Conservation (phyloP, 2,888 invertebrate species). For the Pseudococcus jackbeardsleyi region DNA sequence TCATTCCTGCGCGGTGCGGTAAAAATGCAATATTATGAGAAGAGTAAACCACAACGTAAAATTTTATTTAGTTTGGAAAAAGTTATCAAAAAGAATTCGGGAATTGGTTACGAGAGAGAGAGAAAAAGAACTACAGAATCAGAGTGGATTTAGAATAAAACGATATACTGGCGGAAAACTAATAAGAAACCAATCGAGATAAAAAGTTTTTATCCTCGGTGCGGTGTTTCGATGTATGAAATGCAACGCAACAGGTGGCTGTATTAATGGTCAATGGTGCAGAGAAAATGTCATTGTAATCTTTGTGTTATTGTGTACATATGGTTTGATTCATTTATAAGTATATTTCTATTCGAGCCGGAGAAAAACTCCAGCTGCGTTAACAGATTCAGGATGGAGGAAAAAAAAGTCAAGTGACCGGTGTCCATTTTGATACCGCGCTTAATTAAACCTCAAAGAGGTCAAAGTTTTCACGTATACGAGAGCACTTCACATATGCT, state of each 20-base stretch:
- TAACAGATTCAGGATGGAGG: background rate
- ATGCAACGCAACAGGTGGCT: constrained; percentile 7
- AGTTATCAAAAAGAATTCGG: background rate
- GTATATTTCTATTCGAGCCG: background rate
- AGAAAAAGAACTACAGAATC: too few relatives aligned
- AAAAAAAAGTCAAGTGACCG: background rate
- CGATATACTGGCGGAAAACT: background rate
- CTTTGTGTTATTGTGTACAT: background rate
- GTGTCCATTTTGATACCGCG: background rate
- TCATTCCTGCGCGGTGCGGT: background rate
- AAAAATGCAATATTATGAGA: background rate
- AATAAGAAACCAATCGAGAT: constrained; percentile 40
- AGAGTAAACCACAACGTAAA: background rate
- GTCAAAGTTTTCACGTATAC: background rate
- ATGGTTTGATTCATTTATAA: constrained; percentile 11
- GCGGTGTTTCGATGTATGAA: background rate
- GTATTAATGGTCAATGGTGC: constrained; percentile 34
- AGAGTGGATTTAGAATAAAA: background rate
- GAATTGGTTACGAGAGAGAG: background rate
- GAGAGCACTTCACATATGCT: constrained; percentile 12
- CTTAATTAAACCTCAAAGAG: constrained; percentile 7
- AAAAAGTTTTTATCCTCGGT: constrained; percentile 21
- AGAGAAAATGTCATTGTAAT: constrained; percentile 27
- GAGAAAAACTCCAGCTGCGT: background rate
- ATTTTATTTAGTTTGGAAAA: background rate